Base-by-base conservation (phyloP, 2,113 vertebrate species). In the Ursus arctos region DNA sequence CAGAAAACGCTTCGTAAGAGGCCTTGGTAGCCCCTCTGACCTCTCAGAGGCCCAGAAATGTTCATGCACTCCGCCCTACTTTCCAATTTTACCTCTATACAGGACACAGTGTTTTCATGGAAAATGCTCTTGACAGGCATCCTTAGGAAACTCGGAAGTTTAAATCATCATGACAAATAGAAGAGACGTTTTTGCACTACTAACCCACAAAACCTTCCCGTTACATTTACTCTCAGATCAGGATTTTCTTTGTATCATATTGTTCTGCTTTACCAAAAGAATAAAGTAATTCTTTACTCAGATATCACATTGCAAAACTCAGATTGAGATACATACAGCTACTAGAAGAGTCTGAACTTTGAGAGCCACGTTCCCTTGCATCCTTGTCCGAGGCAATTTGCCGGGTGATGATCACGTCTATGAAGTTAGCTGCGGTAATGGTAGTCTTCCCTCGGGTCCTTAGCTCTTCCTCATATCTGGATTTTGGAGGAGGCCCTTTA, bases 311-410 rank as follows among this genome's bases (percentile, higher is more conserved):
- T 87, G 96, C 67, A n/a, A 84, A 96, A 94, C 97, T 86, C 74
- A 43, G 95, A 59, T 63, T 65, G 98, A 97, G 96, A 97, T 98
- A 99, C 99, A 99, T 99, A 99, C 99, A 98, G 98, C 99, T 99
- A 99, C 99, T 99, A 28, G 99, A 99, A 94, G 99, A 99, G 99
- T 99, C 99, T 6, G 99, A 99, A 98, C 99, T 99, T 97, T 99
- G 99, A 81, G 99, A 99, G 98, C 99, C 99, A 96, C 99, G 99
- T 91, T 99, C 99, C 88, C 99, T 98, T 1, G 99, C 99, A 98
- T 99, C 99, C 98, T 99, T 99, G 98, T 99, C 99, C 33, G 99
- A 99, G 89, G 99, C 99, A 92, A 99, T 99, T 98, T 99, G 99
- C 90, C 99, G 99, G 18, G 99, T 99, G 99, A 99, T 99, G 99